A percentile compares a stretch with the other conserved stretches of the same genome.
These are phyloP conservation scores for Sebastes elongatus DNA, from an alignment of 2,797 vertebrate species.

Conservation along the genomic window DNA sequence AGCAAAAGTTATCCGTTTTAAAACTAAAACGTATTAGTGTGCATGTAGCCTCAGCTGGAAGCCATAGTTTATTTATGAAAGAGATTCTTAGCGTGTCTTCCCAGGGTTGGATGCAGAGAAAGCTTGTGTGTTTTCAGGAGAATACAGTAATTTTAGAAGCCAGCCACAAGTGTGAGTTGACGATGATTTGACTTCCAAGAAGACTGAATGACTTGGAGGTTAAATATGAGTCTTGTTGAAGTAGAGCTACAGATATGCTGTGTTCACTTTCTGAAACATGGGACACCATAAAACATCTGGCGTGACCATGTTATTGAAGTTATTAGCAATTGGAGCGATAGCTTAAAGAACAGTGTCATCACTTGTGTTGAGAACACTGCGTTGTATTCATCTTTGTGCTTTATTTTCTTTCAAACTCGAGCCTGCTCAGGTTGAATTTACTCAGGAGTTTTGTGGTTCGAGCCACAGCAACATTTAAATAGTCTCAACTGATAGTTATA, in stretches of 20 bases:
- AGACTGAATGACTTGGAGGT: background rate
- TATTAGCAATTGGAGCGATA: constrained; percentile 25
- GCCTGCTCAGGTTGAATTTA: constrained; percentile 30
- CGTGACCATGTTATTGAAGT: constrained; percentile 1
- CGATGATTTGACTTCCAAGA: background rate
- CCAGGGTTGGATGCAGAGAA: background rate
- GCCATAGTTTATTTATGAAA: constrained; percentile 26
- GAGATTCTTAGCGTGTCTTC: background rate
- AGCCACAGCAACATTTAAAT: constrained; percentile 42
- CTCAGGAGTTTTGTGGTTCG: constrained; percentile 46
- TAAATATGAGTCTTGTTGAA: background rate
- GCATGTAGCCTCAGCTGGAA: background rate
- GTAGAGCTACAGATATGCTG: background rate
- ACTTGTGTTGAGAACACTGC: constrained; percentile 38
- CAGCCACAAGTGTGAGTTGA: background rate
- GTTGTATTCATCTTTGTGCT: constrained; percentile 42
- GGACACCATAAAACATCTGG: constrained; percentile 23
- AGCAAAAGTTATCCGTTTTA: too few relatives aligned
- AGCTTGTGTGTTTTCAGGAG: constrained; percentile 13
- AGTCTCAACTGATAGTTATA: constrained; percentile 46
- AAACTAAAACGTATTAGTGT: too few relatives aligned
- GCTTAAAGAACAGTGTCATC: constrained; percentile 26
- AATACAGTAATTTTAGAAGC: constrained; percentile 10
- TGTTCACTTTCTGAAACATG: background rate
- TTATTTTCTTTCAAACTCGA: background rate